Evolutionary conservation across 2,888 invertebrate genomes (phyloP).

Genomic region (Stegophylla sp.): DNA sequence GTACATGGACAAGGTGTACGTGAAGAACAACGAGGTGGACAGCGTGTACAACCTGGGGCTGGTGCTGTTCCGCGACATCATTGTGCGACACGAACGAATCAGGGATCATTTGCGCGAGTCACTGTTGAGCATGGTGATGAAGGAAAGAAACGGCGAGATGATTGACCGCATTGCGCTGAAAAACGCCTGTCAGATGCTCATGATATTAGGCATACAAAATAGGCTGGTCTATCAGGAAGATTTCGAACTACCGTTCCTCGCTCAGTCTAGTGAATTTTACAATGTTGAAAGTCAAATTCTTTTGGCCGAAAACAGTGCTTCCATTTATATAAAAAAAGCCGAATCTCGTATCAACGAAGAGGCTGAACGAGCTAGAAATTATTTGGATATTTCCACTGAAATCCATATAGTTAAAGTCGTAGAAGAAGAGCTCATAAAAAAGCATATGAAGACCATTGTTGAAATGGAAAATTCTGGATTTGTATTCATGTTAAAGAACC

Average conservation of each 20-base stretch:
- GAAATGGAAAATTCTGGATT: constrained; percentile 99
- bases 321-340: constrained; percentile 97
- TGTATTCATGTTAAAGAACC: constrained; percentile 97
- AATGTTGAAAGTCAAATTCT: constrained; percentile 98
- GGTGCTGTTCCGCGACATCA: constrained; percentile 97
- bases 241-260: constrained; percentile 96
- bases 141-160: constrained; percentile 94
- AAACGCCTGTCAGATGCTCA: constrained; percentile 99
- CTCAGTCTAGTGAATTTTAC: constrained; percentile 98
- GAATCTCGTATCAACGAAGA: constrained; percentile 97
- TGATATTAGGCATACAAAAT: constrained; percentile 94
- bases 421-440: constrained; percentile 96
- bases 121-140: constrained; percentile 91
- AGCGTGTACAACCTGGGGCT: constrained; percentile 99
- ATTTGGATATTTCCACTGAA: constrained; percentile 96
- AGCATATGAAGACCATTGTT: constrained; percentile 98
- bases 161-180: constrained; percentile 96
- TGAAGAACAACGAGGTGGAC: constrained; percentile 97
- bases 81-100: constrained; percentile 92
- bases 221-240: constrained; percentile 96
- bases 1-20: constrained; percentile 99
- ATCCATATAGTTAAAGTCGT: constrained; percentile 93
- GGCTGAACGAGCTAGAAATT: constrained; percentile 95
- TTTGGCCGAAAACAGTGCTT: constrained; percentile 96
- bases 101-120: constrained; percentile 92